Conservation (phyloP, 2,113 vertebrate species). For the Zosterops japonicus region DNA sequence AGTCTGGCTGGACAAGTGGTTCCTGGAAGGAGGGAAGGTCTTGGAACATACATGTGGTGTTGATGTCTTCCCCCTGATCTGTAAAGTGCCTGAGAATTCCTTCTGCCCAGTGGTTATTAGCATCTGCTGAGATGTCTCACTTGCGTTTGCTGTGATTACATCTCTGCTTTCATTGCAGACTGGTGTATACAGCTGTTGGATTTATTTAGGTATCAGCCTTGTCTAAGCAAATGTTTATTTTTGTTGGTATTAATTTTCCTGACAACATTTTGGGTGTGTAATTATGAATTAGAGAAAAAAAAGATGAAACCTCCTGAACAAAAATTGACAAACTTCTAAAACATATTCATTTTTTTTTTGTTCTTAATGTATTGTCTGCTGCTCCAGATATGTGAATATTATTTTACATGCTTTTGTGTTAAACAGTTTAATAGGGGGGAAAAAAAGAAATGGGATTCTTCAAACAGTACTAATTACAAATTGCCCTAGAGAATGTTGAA, state of each 20-base stretch:
- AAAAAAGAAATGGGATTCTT: background rate
- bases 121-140: fast-evolving
- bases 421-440: background rate
- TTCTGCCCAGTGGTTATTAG: background rate
- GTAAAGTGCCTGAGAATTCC: background rate
- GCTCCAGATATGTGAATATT: background rate
- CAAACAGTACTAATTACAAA: constrained; percentile 15
- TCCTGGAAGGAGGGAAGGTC: background rate
- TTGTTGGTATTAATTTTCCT: background rate
- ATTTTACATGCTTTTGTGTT: background rate
- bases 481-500: background rate
- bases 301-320: background rate
- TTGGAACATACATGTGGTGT: background rate
- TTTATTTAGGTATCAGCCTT: background rate
- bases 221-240: background rate
- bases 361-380: background rate
- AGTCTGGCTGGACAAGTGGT: background rate
- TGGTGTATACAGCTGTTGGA: background rate
- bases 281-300: background rate
- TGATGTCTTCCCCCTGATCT: background rate
- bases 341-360: fast-evolving
- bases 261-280: background rate
- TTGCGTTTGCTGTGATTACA: fast-evolving
- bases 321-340: background rate
- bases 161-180: background rate